Percentiles rank a stretch among this genome's conserved stretches.
Evolutionary conservation across 2,113 vertebrate genomes (phyloP).

Genomic region (Corydoras sp.): DNA sequence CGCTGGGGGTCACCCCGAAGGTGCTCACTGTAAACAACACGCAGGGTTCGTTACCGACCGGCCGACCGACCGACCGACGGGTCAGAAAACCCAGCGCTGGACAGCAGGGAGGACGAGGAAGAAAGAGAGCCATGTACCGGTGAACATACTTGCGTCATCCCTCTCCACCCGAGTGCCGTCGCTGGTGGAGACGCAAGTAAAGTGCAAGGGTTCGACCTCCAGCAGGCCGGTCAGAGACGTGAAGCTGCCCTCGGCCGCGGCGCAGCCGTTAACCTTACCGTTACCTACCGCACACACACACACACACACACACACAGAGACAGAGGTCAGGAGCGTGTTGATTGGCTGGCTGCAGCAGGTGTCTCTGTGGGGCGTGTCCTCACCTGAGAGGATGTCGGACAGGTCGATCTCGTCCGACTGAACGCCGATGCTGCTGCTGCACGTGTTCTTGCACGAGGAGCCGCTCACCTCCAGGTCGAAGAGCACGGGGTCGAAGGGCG

Average conservation of each 20-base stretch:
- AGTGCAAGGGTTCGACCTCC: conserved; percentile 97
- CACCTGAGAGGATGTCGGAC: conserved; percentile 96
- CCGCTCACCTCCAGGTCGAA: conserved; percentile 98
- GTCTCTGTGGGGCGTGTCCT: background rate
- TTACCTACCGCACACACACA: conserved; percentile 69
- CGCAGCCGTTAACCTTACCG: conserved; percentile 88
- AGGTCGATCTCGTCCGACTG: conserved; percentile 98
- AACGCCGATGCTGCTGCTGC: conserved; percentile 87
- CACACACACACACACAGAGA: too few relatives aligned
- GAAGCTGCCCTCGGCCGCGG: conserved; percentile 96
- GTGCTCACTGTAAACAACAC: conserved; percentile 82
- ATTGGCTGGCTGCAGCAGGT: too few relatives aligned
- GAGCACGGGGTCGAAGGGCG: conserved; percentile 95
- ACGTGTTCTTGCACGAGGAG: conserved; percentile 95
- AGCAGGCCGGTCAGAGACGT: conserved; percentile 94
- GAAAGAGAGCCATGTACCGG: conserved; percentile 77
- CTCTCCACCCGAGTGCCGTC: conserved; percentile 98
- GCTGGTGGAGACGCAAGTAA: conserved; percentile 97
- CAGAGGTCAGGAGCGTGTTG: too few relatives aligned
- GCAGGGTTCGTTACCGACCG: too few relatives aligned
- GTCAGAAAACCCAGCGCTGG: too few relatives aligned
- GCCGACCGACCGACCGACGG: too few relatives aligned
- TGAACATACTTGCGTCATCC: conserved; percentile 99
- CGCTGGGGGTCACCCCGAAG: conserved; percentile 90
- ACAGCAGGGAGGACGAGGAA: background rate